Conservation (phyloP, 2,888 invertebrate genomes). For the Drosophila incognita region DNA sequence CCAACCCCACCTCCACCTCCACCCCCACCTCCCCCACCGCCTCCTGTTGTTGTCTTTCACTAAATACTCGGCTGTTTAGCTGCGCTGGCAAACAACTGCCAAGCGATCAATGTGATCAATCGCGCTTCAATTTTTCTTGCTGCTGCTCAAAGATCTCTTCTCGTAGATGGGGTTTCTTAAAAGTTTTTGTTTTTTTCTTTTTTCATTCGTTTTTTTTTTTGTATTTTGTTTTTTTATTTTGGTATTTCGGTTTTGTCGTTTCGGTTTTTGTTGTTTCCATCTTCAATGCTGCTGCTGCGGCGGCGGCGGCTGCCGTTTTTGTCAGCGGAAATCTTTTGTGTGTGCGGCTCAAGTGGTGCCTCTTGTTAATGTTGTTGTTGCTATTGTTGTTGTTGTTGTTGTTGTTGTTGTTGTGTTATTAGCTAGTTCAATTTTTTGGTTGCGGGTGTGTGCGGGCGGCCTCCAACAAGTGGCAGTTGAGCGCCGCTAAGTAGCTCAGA, state of each 20-base stretch:
- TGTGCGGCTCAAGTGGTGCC: conserved; percentile 67
- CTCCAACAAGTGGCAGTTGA: conserved; percentile 78
- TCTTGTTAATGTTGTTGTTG: conserved; percentile 34
- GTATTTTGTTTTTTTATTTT: conserved; percentile 17
- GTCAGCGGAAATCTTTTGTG: conserved; percentile 78
- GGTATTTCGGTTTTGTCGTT: conserved; percentile 52
- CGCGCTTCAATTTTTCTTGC: conserved; percentile 75
- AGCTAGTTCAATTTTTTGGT: conserved; percentile 69
- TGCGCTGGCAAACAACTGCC: conserved; percentile 43
- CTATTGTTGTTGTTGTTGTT: conserved; percentile 51
- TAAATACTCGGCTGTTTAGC: conserved; percentile 72
- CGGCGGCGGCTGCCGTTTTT: conserved; percentile 49
- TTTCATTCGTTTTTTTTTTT: conserved; percentile 8
- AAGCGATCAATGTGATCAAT: conserved; percentile 76
- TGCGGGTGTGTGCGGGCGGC: conserved; percentile 65
- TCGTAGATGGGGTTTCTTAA: conserved; percentile 34
- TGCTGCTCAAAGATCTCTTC: conserved; percentile 51
- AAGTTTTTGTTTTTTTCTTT: conserved; percentile 14
- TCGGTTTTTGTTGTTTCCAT: conserved; percentile 33
- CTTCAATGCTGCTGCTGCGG: conserved; percentile 17
- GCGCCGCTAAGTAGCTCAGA: conserved; percentile 77
- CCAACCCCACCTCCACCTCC: no score
- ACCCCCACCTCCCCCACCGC: background rate
- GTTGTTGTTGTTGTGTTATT: conserved; percentile 70
- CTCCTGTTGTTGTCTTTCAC: conserved; percentile 56